These are phyloP conservation scores for Casuarius casuarius DNA, from an alignment of 2,113 vertebrate genomes.

Conservation along the genomic window DNA sequence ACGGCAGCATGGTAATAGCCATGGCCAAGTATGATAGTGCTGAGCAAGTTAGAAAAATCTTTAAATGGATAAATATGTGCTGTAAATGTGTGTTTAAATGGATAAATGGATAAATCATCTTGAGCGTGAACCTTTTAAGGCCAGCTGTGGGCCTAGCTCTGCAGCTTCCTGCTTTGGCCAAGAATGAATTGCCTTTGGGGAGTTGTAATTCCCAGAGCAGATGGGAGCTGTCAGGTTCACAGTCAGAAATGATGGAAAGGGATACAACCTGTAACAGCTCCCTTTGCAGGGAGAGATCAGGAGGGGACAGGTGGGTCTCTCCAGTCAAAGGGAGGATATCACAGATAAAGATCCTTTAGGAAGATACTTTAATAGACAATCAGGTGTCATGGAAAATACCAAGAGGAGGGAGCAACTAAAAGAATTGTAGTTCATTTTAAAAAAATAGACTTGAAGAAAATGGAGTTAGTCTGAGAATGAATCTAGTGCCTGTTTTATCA, in stretches of 20 bases:
- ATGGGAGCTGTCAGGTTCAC: background rate
- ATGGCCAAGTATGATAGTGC: background rate
- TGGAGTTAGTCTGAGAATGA: constrained; percentile 1
- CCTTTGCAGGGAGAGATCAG: background rate
- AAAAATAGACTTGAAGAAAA: background rate
- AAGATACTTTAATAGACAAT: background rate
- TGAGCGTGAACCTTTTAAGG: background rate
- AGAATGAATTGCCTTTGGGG: background rate
- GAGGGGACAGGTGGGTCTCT: background rate
- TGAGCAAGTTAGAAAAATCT: background rate
- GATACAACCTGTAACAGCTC: background rate
- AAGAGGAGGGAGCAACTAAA: constrained; percentile 47
- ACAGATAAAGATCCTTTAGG: background rate
- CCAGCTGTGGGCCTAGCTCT: background rate
- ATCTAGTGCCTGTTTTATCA: background rate
- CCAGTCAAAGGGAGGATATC: background rate
- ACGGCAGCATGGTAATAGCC: fast-evolving
- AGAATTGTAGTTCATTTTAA: background rate
- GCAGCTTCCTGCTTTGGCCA: background rate
- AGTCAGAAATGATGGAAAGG: constrained; percentile 11
- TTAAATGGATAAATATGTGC: background rate
- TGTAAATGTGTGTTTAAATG: no score
- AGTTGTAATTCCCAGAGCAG: constrained; percentile 26
- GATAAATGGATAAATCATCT: background rate
- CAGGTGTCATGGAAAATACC: constrained; percentile 23